Conservation (phyloP, 2,113 vertebrate genomes). For the Crotalus horridus region DNA sequence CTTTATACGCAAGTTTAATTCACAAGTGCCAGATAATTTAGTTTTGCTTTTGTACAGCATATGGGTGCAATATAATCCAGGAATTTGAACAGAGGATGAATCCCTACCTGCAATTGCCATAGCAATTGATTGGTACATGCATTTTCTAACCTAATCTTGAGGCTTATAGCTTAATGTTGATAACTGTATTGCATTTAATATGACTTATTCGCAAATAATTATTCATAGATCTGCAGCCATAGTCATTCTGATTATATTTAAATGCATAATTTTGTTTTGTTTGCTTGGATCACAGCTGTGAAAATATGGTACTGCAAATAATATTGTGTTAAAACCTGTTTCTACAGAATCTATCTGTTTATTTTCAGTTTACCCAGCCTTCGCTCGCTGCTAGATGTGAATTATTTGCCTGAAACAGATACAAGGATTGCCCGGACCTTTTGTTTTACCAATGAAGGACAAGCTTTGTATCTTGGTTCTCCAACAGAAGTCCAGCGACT, state of each 20-base stretch:
- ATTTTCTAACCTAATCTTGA: background rate
- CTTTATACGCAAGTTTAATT: background rate
- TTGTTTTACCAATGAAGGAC: slow-evolving; percentile 92
- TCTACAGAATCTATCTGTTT: background rate
- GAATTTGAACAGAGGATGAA: background rate
- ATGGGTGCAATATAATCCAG: background rate
- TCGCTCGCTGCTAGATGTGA: slow-evolving; percentile 90
- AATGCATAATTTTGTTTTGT: background rate
- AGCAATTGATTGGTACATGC: background rate
- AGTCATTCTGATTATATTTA: background rate
- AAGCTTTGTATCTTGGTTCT: slow-evolving; percentile 94
- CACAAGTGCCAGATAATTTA: background rate
- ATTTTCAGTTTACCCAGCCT: slow-evolving; percentile 89
- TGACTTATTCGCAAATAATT: background rate
- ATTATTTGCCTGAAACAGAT: slow-evolving; percentile 92
- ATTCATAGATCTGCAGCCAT: background rate
- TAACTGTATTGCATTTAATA: background rate
- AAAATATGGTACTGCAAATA: background rate
- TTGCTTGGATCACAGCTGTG: background rate
- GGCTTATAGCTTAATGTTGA: background rate
- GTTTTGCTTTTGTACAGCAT: background rate
- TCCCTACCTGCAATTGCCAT: background rate
- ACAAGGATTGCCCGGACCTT: slow-evolving; percentile 98
- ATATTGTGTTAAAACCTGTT: background rate
- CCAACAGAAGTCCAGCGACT: slow-evolving; percentile 97